A percentile compares a stretch with the other conserved stretches of the same genome.
phyloP scores from a whole-genome alignment of 2,888 invertebrate species.

The Pyrgus malvae region DNA sequence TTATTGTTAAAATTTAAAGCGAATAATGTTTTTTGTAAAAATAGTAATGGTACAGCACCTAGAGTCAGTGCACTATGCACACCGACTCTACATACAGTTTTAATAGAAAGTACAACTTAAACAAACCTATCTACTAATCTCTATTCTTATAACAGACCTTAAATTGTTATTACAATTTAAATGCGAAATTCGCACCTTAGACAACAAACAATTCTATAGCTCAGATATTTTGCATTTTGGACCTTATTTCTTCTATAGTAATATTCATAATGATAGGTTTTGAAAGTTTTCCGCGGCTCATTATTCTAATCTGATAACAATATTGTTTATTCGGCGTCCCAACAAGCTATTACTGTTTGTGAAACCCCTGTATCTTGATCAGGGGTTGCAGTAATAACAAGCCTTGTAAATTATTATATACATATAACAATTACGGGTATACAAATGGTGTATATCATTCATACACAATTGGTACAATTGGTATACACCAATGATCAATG shows the following conservation, averaged over 20 bases:
- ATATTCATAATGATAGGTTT: neutral
- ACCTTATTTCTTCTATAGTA: constrained; percentile 5
- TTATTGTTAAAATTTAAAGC: no score
- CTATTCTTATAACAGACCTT: neutral
- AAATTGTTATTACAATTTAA: constrained; percentile 5
- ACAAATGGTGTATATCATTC: no score
- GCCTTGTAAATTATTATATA: neutral
- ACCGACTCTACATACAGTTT: no score
- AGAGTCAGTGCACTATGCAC: no score
- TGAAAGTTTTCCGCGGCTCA: constrained; percentile 6
- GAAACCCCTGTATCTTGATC: constrained; percentile 10
- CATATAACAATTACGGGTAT: no score
- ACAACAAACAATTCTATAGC: neutral
- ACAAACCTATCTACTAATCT: neutral
- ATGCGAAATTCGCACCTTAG: constrained; percentile 9
- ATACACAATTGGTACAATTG: no score
- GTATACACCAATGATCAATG: no score
- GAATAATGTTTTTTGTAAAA: no score
- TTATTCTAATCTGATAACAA: constrained; percentile 19
- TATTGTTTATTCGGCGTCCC: constrained; percentile 19
- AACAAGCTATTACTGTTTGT: constrained; percentile 14
- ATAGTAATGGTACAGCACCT: no score
- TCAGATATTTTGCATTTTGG: neutral
- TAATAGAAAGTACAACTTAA: neutral
- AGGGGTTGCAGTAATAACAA: neutral